Conservation (phyloP, 2,888 invertebrate species). For the Ephialtes manifestator region DNA sequence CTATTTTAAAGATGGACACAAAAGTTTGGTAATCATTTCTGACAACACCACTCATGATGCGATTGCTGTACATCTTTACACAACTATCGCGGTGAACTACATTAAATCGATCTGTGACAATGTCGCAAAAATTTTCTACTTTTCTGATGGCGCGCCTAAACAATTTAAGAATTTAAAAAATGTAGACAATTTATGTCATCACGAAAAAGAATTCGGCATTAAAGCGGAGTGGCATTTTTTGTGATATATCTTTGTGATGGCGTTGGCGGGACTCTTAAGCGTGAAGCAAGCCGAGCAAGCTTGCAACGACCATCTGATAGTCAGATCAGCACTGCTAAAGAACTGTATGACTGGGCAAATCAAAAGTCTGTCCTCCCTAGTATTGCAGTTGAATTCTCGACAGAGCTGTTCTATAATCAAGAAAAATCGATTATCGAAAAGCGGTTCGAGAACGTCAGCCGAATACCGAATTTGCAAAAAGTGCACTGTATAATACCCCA, state of each 20-base stretch:
- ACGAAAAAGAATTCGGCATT: conserved; percentile 7
- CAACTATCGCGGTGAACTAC: conserved; percentile 40
- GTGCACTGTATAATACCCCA: conserved; percentile 3
- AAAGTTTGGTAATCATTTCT: conserved; percentile 70
- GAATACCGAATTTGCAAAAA: conserved; percentile 13
- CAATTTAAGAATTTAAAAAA: conserved; percentile 63
- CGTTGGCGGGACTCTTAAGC: background rate
- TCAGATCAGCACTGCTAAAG: conserved; percentile 8
- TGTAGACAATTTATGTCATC: conserved; percentile 56
- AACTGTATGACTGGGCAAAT: conserved; percentile 3
- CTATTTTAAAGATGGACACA: conserved; percentile 67
- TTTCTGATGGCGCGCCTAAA: conserved; percentile 62
- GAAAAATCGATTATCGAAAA: background rate
- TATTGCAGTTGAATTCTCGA: conserved; percentile 10
- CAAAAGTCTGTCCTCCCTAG: background rate
- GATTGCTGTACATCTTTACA: conserved; percentile 62
- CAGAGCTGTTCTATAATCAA: background rate
- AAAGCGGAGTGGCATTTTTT: conserved; percentile 55
- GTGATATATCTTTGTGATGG: no score
- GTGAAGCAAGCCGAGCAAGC: background rate
- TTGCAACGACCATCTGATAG: background rate
- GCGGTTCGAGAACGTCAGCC: background rate
- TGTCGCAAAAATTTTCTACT: conserved; percentile 54
- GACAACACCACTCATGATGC: conserved; percentile 70
- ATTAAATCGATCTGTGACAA: conserved; percentile 42